phyloP scores from a whole-genome alignment of 1,140 invertebrate species.

The Drosophila malerkotliana region DNA sequence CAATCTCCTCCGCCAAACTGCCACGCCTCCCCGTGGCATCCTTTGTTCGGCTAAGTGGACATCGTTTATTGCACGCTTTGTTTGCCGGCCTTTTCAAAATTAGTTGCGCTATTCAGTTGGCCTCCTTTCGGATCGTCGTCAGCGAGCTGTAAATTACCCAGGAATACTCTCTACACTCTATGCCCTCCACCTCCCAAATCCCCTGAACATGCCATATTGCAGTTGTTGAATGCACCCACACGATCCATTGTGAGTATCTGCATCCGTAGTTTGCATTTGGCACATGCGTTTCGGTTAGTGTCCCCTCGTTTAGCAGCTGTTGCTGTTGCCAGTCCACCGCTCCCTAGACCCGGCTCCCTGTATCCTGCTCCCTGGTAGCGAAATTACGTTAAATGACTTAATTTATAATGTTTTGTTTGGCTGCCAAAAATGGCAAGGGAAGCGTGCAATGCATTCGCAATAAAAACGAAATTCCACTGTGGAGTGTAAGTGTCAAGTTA shows the following conservation, averaged over 20 bases:
- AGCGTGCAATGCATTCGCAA: slow-evolving; percentile 55
- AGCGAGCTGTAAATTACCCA: slow-evolving; percentile 66
- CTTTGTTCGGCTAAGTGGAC: slow-evolving; percentile 75
- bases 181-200: neutral
- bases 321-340: slow-evolving; percentile 33
- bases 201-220: slow-evolving; percentile 13
- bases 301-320: slow-evolving; percentile 78
- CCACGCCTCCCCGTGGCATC: slow-evolving; percentile 53
- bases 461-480: slow-evolving; percentile 51
- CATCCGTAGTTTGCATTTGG: slow-evolving; percentile 38
- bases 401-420: slow-evolving; percentile 76
- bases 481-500: slow-evolving; percentile 49
- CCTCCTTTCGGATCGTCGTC: slow-evolving; percentile 23
- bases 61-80: slow-evolving; percentile 78
- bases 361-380: slow-evolving; percentile 58
- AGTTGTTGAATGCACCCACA: slow-evolving; percentile 75
- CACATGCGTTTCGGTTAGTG: slow-evolving; percentile 53
- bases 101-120: slow-evolving; percentile 76
- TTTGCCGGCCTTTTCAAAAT: slow-evolving; percentile 75
- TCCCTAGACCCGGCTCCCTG: too few relatives aligned
- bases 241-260: slow-evolving; percentile 52
- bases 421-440: slow-evolving; percentile 55
- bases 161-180: neutral
- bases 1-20: slow-evolving; percentile 23
- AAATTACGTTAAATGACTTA: slow-evolving; percentile 81